Conservation (phyloP, 64 coral and sea anemone genomes). For the Montipora sp. region DNA sequence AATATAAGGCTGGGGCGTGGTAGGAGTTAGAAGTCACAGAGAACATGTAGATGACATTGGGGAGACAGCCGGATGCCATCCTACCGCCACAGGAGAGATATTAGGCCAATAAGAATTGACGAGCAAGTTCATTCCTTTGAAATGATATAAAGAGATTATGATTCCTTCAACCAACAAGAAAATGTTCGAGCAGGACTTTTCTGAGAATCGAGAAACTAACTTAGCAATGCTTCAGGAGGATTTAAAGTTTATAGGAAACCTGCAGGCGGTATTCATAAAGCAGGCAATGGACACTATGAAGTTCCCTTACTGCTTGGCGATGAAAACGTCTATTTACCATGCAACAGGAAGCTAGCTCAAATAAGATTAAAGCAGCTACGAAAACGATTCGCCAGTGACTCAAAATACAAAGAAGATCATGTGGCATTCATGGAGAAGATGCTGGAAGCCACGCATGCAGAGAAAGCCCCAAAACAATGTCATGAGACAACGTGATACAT, state of each 20-base stretch:
- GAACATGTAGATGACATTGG: background rate
- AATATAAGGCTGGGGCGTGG: constrained; percentile 46
- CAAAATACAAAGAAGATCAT: constrained; percentile 60
- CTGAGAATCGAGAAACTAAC: background rate
- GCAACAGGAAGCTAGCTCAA: constrained; percentile 43
- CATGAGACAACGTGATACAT: constrained; percentile 37
- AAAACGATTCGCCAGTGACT: constrained; percentile 17
- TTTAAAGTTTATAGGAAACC: constrained; percentile 39
- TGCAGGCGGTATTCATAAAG: constrained; percentile 16
- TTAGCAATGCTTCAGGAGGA: constrained; percentile 48
- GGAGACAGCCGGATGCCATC: background rate
- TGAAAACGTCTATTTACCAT: background rate
- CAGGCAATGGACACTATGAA: constrained; percentile 51
- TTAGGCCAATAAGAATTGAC: background rate
- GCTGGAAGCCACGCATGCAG: constrained; percentile 16
- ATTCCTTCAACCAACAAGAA: background rate
- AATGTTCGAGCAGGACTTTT: constrained; percentile 65
- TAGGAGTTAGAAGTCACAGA: background rate
- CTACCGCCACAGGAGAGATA: background rate
- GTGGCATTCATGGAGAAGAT: constrained; percentile 41
- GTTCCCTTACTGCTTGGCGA: constrained; percentile 32
- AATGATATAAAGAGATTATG: constrained; percentile 25
- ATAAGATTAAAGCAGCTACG: constrained; percentile 33
- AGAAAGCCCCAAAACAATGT: constrained; percentile 10
- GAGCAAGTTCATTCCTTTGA: background rate